Evolutionary conservation across 2,888 invertebrate species (phyloP), one percentile per base, ranked within the genome.

Genomic region (Temnothorax unifasciatus): DNA sequence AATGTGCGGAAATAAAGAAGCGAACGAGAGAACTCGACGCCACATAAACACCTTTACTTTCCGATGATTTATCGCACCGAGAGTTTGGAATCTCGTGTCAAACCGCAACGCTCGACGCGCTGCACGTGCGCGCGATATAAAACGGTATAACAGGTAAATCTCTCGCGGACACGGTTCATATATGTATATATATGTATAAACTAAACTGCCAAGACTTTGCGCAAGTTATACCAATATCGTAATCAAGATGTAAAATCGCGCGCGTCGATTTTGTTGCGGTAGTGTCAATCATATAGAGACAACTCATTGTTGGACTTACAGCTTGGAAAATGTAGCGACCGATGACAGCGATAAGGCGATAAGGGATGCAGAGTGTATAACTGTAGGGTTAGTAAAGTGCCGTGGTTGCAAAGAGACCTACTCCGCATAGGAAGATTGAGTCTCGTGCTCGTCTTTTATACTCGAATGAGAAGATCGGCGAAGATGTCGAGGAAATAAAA

Each of bases 401-500:
- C 21, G 44, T 52, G 21, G 21, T 52, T n/a, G 25, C 54, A n/a
- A 52, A 34, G 34, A 34, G 6, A 34, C 34, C 34, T 6, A 6
- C 34, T 34, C 34, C 34, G 29, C 29, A 34, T 0, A 34, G 34
- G 34, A 34, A 8, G 18, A 41, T 44, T 69, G 38, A 11, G 57
- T 50, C 73, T 61, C 13, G 38, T n/a, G 3, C n/a, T n/a, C 3
- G 52, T n/a, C 13, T n/a, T 54, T 21, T 9, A 8, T 21, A 54
- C 13, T 47, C 25, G 47, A 52, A 15, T 38, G 44, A 21, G 38
- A 54, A 47, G 11, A 73, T 61, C 34, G 57, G 25, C 41, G 81
- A 69, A 63, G 79, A 87, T 86, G 85, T 47, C 64, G 86, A 64
- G 83, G 81, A 83, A 85, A 76, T 89, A 86, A 84, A 61, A 64